Conservation (phyloP, 1,140 invertebrate species). For the Marisa cornuarietis region DNA sequence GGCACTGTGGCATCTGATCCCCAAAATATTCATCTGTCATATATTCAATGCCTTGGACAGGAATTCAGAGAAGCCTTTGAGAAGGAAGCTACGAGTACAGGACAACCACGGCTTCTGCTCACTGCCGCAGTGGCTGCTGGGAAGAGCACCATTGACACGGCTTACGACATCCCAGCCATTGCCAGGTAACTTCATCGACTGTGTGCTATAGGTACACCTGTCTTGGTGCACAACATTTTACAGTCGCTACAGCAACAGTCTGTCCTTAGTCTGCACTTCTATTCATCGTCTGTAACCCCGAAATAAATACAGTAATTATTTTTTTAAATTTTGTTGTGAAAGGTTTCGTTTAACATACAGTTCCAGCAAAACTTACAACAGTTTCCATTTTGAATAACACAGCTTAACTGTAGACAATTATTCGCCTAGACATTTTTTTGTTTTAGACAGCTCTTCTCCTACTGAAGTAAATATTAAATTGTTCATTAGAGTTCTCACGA, state of each 20-base stretch:
- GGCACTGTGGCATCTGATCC: too few relatives aligned
- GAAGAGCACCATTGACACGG: constrained; percentile 29
- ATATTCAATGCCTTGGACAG: neutral
- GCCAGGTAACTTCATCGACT: neutral
- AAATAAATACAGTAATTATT: neutral
- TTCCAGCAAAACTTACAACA: neutral
- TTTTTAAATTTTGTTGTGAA: too few relatives aligned
- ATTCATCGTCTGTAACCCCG: neutral
- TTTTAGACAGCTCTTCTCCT: neutral
- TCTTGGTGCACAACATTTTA: neutral
- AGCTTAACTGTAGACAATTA: too few relatives aligned
- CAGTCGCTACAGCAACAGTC: too few relatives aligned
- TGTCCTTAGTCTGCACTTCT: neutral
- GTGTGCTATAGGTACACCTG: neutral
- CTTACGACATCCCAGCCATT: constrained; percentile 21
- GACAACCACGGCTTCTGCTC: constrained; percentile 76
- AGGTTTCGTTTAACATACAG: neutral
- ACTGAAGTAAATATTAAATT: too few relatives aligned
- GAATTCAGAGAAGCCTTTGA: constrained; percentile 66
- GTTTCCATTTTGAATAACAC: too few relatives aligned
- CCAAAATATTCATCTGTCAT: neutral
- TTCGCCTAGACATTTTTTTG: too few relatives aligned
- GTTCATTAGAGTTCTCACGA: too few relatives aligned
- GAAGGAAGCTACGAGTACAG: constrained; percentile 80
- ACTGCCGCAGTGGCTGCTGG: constrained; percentile 79